Evolutionary conservation across 2,797 vertebrate species (phyloP), one percentile per base, ranked within the genome.

Genomic region (Lates japonicus): DNA sequence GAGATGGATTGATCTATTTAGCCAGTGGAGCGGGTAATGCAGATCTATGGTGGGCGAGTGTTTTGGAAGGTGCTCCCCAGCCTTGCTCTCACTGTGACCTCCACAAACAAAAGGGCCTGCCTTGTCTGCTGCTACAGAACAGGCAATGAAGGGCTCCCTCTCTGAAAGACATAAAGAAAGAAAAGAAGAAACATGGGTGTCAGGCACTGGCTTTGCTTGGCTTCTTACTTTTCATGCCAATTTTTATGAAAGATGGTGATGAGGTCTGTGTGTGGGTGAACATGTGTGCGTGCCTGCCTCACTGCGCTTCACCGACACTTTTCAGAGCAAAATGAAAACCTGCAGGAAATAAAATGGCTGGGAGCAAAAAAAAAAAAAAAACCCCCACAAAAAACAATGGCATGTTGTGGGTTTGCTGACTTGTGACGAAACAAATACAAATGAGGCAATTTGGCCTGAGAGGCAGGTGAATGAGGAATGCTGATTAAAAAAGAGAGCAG

Each of bases 161-260:
- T 96, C 95, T 96, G 95, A 93, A 95, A 96, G 93, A 96, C 94
- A 96, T 81, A 94, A 94, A 94, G 91, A 93, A 93, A 95, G 91
- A 92, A 90, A 93, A 91, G 48, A 87, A 90, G 87, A 93, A 91
- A 94, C 86, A 93, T 39, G 84, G 86, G 85, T 78, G 89, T 96
- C 94, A 96, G 94, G 89, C 84, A 88, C 78, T 87, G 86, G 85
- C 88, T 90, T 90, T 84, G 62, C 81, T 84, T 63, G 60, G 80
- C 76, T 83, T 84, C 83, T 88, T 74, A 83, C 70, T 89, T 82
- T 85, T 84, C 90, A 93, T 90, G 90, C 91, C 92, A 94, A 86
- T 92, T 88, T 88, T 51, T 52, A 78, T 84, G 39, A 87, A 79
- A 75, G 57, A 80, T 81, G 49, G 39, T 44, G 44, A 78, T 64